phyloP scores from a whole-genome alignment of 2,797 vertebrate genomes.

The Phyllotis vaccarum region DNA sequence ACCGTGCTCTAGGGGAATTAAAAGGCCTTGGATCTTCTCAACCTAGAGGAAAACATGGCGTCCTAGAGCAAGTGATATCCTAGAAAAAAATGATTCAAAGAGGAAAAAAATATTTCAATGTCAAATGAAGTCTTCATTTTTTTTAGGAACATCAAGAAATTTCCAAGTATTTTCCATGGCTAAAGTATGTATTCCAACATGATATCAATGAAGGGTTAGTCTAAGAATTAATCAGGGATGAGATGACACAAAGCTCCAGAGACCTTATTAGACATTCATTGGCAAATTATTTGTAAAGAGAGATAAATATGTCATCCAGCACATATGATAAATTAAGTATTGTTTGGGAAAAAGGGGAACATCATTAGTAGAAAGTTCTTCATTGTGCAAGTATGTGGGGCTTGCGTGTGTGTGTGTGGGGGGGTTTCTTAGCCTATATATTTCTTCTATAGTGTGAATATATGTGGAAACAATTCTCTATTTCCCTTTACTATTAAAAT shows the following conservation, averaged over 20 bases:
- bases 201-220: background rate
- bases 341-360: background rate
- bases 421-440: background rate
- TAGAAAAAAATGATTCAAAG: too few relatives aligned
- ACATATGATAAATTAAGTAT: background rate
- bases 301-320: background rate
- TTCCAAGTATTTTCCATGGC: background rate
- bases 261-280: background rate
- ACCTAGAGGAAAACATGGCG: fast-evolving
- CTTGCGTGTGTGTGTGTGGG: background rate
- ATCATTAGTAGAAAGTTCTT: background rate
- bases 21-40: background rate
- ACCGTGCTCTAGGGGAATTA: background rate
- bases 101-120: background rate
- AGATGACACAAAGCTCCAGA: background rate
- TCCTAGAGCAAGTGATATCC: background rate
- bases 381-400: too few relatives aligned
- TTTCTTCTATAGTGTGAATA: background rate
- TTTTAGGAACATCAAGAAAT: background rate
- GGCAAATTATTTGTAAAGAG: background rate
- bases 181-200: background rate
- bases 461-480: background rate
- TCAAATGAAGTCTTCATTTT: background rate
- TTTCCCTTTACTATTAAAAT: background rate
- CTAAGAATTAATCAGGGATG: background rate